Evolutionary conservation across 2,888 invertebrate genomes (phyloP).

Genomic region (Criorhina ranunculi): DNA sequence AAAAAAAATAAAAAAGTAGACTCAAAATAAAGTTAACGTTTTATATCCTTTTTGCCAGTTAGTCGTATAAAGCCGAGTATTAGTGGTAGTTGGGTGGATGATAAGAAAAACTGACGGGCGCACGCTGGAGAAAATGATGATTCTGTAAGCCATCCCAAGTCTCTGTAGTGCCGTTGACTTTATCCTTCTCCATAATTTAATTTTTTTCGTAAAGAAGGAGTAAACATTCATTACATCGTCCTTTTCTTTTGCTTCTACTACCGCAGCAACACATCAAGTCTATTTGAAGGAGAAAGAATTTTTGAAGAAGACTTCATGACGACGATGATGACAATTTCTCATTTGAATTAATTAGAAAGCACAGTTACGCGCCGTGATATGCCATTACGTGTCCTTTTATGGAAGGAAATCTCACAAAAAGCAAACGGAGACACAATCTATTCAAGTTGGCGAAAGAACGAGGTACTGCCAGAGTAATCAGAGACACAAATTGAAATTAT

Average conservation of each 20-base stretch:
- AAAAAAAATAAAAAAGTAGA: slow-evolving; percentile 10
- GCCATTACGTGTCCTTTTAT: slow-evolving; percentile 66
- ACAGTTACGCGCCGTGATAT: slow-evolving; percentile 72
- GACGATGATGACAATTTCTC: slow-evolving; percentile 68
- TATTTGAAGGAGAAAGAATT: slow-evolving; percentile 10
- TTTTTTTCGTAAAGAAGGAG: slow-evolving; percentile 29
- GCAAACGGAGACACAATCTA: slow-evolving; percentile 12
- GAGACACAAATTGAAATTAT: slow-evolving; percentile 70
- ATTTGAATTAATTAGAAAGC: slow-evolving; percentile 76
- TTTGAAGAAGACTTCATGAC: slow-evolving; percentile 15
- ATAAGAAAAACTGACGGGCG: slow-evolving; percentile 43
- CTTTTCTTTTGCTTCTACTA: not conserved
- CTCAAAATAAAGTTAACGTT: slow-evolving; percentile 66
- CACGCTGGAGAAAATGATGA: slow-evolving; percentile 20
- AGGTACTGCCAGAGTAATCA: slow-evolving; percentile 49
- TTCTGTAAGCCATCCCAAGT: not conserved
- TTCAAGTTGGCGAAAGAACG: slow-evolving; percentile 2
- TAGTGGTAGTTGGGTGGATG: slow-evolving; percentile 41
- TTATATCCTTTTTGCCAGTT: slow-evolving; percentile 60
- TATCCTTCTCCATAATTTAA: slow-evolving; percentile 5
- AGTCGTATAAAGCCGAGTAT: slow-evolving; percentile 48
- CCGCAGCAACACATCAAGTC: not conserved
- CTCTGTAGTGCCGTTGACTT: slow-evolving; percentile 9
- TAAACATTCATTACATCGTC: slow-evolving; percentile 48
- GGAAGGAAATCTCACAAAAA: slow-evolving; percentile 29